phyloP scores from a whole-genome alignment of 2,113 vertebrate species.

The Prunella fulvescens region DNA sequence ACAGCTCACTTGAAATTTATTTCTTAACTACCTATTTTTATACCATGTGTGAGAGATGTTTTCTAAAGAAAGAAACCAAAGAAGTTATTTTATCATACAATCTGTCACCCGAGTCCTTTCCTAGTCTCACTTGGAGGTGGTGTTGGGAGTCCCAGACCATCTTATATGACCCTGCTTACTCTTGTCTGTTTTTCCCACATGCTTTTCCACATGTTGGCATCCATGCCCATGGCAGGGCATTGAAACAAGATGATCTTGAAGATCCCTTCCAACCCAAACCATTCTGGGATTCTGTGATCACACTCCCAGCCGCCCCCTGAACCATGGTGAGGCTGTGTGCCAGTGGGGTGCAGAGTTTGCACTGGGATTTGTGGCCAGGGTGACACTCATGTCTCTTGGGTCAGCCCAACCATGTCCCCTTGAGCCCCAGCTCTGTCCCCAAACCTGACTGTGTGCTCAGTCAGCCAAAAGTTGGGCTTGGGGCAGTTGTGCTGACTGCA shows the following conservation, averaged over 20 bases:
- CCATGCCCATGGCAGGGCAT: neutral
- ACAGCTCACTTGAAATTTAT: neutral
- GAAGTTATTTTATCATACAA: neutral
- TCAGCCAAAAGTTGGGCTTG: neutral
- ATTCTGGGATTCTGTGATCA: neutral
- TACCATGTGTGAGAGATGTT: neutral
- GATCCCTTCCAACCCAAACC: neutral
- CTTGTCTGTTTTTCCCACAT: accelerated
- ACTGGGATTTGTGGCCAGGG: neutral
- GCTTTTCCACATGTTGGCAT: accelerated
- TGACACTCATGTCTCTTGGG: neutral
- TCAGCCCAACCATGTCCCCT: accelerated
- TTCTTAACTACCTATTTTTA: neutral
- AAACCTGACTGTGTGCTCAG: neutral
- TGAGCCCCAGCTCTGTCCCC: neutral
- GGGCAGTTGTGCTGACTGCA: neutral
- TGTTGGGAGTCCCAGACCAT: neutral
- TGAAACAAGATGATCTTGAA: neutral
- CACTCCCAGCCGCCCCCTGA: neutral
- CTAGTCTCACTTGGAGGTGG: neutral
- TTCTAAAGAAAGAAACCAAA: conserved; percentile 39
- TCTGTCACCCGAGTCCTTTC: neutral
- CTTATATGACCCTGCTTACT: accelerated
- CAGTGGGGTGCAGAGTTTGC: accelerated
- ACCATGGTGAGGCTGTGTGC: accelerated